These are phyloP conservation scores for Coccyzus lansbergi DNA, from an alignment of 2,797 vertebrate genomes.

Conservation along the genomic window DNA sequence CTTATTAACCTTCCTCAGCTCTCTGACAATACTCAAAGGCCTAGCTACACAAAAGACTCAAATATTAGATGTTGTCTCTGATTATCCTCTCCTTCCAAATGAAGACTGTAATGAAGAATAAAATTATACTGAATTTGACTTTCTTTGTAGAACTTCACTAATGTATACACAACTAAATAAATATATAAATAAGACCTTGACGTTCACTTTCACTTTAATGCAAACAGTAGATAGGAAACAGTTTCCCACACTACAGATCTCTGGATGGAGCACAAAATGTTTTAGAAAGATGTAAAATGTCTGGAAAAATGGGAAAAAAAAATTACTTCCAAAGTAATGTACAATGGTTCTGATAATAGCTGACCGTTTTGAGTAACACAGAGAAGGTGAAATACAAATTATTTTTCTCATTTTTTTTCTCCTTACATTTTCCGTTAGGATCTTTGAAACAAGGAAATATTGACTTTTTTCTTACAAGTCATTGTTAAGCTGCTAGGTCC, in stretches of 20 bases:
- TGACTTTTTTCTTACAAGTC: not conserved
- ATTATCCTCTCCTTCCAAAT: not conserved
- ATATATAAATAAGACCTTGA: conserved; percentile 48
- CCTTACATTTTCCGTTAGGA: not conserved
- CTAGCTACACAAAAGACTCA: not conserved
- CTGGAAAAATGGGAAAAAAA: not conserved
- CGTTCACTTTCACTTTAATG: conserved; percentile 23
- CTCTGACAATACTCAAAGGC: not conserved
- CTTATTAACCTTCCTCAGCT: conserved; percentile 49
- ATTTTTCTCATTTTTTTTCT: not conserved
- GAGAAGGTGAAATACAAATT: rapidly evolving
- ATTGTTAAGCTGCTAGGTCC: not conserved
- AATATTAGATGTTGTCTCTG: not conserved
- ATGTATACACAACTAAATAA: conserved; percentile 30
- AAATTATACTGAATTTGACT: not conserved
- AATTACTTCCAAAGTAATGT: not conserved
- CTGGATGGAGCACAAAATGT: conserved; percentile 11
- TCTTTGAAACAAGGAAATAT: not conserved
- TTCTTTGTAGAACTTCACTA: conserved; percentile 21
- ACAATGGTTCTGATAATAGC: not conserved
- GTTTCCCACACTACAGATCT: not conserved
- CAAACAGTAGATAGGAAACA: conserved; percentile 1
- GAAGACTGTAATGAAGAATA: not conserved
- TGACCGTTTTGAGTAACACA: not conserved
- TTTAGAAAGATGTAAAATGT: not conserved